phyloP scores from a whole-genome alignment of 2,797 vertebrate species.

The Phyllotis vaccarum region DNA sequence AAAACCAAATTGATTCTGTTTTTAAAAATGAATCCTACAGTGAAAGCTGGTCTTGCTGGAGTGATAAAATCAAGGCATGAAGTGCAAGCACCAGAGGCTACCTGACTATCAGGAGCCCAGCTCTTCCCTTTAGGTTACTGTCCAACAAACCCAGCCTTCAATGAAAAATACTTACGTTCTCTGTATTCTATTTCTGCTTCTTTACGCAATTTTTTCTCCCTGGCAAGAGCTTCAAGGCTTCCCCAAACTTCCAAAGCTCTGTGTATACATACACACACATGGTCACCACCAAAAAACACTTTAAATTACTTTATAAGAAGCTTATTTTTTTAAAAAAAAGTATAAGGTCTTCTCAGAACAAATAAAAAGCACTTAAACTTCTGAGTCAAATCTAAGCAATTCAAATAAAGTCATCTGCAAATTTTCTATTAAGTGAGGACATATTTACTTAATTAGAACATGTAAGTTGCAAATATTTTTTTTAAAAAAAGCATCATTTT shows the following conservation, averaged over 20 bases:
- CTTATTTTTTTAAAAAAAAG: constrained; percentile 48
- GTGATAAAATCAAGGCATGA: not conserved
- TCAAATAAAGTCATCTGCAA: constrained; percentile 41
- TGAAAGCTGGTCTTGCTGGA: constrained; percentile 5
- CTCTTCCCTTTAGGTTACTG: not conserved
- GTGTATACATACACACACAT: constrained; percentile 10
- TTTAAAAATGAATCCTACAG: constrained; percentile 20
- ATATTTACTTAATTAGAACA: constrained; percentile 28
- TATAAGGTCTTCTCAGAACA: constrained; percentile 9
- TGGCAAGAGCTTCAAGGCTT: constrained; percentile 95
- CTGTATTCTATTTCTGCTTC: constrained; percentile 95
- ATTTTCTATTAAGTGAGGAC: constrained; percentile 32
- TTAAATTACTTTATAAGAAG: constrained; percentile 52
- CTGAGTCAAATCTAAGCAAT: constrained; percentile 55
- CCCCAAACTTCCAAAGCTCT: constrained; percentile 99
- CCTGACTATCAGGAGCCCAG: not conserved
- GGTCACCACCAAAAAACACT: constrained; percentile 36
- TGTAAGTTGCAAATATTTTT: not conserved
- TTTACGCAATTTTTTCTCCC: constrained; percentile 95
- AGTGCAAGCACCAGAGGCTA: not conserved
- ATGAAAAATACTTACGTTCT: constrained; percentile 92
- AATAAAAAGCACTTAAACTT: constrained; percentile 36
- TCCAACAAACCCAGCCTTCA: constrained; percentile 48
- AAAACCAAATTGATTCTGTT: not conserved
- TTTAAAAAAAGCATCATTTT: constrained; percentile 37